Evolutionary conservation across 1,140 invertebrate genomes (phyloP).

Genomic region (Orchesella cincta): DNA sequence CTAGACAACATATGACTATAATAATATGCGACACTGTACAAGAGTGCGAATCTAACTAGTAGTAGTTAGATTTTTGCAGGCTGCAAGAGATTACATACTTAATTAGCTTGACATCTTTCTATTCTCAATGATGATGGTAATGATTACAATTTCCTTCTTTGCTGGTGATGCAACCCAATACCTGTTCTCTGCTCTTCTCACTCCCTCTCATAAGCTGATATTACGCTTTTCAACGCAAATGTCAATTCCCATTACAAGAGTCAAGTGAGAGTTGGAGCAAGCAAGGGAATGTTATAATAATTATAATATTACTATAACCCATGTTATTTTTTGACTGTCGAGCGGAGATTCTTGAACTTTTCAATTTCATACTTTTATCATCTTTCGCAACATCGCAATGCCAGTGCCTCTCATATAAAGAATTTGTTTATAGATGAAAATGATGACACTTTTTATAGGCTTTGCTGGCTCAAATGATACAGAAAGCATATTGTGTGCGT

Average conservation of each 20-base stretch:
- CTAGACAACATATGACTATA: background rate
- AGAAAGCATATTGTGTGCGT: too few species aligned
- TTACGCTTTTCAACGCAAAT: too few species aligned
- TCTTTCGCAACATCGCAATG: constrained; percentile 4
- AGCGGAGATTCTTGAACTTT: constrained; percentile 21
- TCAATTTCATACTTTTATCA: background rate
- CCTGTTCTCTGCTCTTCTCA: too few species aligned
- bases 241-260: too few species aligned
- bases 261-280: too few species aligned
- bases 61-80: background rate
- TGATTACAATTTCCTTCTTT: background rate
- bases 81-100: background rate
- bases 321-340: background rate
- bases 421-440: background rate
- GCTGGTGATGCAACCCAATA: too few species aligned
- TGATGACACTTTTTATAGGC: constrained; percentile 7
- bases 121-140: too few species aligned
- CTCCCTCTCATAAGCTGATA: too few species aligned
- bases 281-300: too few species aligned
- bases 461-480: background rate
- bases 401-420: background rate
- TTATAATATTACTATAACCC: too few species aligned
- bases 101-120: background rate
- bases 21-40: background rate
- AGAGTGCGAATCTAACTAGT: too few species aligned